Base-by-base conservation (phyloP, 1,140 invertebrate genomes). In the Dendroctonus valens region DNA sequence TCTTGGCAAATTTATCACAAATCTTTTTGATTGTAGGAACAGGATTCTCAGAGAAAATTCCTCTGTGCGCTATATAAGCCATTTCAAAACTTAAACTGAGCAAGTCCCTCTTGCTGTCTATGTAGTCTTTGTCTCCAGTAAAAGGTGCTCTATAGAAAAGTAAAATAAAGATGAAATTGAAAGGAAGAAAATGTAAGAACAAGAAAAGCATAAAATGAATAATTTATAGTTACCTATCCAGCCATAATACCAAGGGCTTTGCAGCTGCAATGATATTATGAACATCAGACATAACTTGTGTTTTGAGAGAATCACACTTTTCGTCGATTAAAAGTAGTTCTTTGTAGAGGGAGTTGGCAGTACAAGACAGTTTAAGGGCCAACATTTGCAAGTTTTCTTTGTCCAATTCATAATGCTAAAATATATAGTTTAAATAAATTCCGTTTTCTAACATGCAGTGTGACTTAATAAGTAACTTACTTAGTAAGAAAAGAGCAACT, bases 301-400 rank as follows among this genome's bases (percentile, higher is more conserved):
- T 92, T 46, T 90, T 87, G n/a, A 95, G 85, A 68, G 85, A 83
- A 41, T 84, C 82, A 37, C 84, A 85, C 71, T 88, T 86, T 67
- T 85, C 83, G 73, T 83, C 80, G 0, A 81, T 80, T 53, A 85
- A 75, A 67, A 85, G 81, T 0, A 90, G 73, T 70, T 89, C 86
- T 71, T 91, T 91, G 74, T 88, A 87, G 41, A 97, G 82, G 75
- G 90, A 91, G 39, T 89, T 85, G 0, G 93, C 90, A 67, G 90
- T 88, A 71, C 91, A 94, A 0, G 91, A 92, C 41, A 97, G 80
- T 66, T 91, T 86, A 58, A 96, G 79, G 0, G 94, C 92, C 66
- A 96, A 79, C 66, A 91, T 85, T 80, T 97, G 94, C 39, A 97
- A 81, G 79, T 95, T 96, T 80, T 97, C 94, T 69, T 91, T 86